phyloP scores from a whole-genome alignment of 2,113 vertebrate species.

The Trochalopteron elliotii region DNA sequence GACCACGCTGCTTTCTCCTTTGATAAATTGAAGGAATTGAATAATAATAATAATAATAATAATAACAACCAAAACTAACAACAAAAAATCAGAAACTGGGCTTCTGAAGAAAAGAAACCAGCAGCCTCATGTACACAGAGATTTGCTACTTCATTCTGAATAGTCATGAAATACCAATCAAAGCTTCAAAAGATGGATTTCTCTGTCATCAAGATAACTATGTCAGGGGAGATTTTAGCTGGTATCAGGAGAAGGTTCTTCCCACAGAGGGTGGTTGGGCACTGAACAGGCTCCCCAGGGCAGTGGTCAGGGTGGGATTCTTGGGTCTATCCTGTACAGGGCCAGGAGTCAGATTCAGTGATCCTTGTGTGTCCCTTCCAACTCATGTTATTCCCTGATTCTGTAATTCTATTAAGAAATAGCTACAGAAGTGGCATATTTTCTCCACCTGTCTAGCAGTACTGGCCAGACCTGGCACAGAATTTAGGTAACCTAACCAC shows the following conservation, averaged over 20 bases:
- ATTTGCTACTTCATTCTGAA: background rate
- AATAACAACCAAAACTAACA: background rate
- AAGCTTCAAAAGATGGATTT: background rate
- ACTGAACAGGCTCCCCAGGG: background rate
- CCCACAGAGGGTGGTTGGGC: background rate
- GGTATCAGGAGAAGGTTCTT: background rate
- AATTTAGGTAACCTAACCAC: background rate
- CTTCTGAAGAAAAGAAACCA: background rate
- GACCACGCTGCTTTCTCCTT: background rate
- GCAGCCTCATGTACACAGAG: background rate
- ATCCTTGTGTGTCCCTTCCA: background rate
- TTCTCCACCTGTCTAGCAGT: background rate
- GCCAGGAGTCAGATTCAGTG: fast-evolving
- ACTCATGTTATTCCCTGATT: background rate
- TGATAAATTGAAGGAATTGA: background rate
- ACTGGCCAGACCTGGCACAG: background rate
- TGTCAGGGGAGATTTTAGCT: background rate
- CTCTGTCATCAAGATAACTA: background rate
- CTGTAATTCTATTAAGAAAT: background rate
- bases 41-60: no score
- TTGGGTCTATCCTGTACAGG: background rate
- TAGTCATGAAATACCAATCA: background rate
- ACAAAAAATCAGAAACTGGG: background rate
- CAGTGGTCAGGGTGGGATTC: no score
- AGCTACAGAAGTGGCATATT: background rate